phyloP scores from a whole-genome alignment of 2,113 vertebrate species.

The Phrynocephalus versicolor region DNA sequence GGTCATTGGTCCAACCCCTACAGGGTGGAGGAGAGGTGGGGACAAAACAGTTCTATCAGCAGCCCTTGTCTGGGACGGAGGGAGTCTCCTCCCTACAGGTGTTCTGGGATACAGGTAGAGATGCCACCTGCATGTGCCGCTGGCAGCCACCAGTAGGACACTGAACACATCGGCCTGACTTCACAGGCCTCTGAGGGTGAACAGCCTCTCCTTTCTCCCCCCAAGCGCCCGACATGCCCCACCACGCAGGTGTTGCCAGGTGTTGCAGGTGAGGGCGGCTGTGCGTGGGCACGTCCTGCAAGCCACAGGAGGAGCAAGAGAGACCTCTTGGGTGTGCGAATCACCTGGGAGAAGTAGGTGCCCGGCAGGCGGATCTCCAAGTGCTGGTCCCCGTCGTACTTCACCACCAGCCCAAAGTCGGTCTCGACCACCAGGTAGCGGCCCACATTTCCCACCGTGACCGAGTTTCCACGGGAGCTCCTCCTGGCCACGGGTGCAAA shows the following conservation, averaged over 20 bases:
- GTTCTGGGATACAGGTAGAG: not conserved
- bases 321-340: not conserved
- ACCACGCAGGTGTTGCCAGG: too few species aligned
- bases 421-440: conserved; percentile 82
- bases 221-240: too few species aligned
- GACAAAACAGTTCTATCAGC: not conserved
- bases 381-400: conserved; percentile 87
- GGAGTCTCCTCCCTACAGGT: not conserved
- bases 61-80: too few species aligned
- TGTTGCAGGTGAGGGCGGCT: too few species aligned
- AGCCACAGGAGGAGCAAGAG: too few species aligned
- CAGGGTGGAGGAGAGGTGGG: not conserved
- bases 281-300: too few species aligned
- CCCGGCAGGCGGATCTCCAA: conserved; percentile 85
- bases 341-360: conserved; percentile 87
- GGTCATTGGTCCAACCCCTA: not conserved
- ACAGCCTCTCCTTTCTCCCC: too few species aligned
- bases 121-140: too few species aligned
- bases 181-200: too few species aligned
- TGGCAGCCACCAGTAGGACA: too few species aligned
- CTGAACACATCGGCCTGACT: too few species aligned
- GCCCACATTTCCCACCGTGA: conserved; percentile 80
- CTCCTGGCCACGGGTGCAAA: conserved; percentile 73
- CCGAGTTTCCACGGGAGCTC: conserved; percentile 14
- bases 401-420: conserved; percentile 84